Base-by-base conservation (phyloP, 2,888 invertebrate species). In the Harpalus rufipes region DNA sequence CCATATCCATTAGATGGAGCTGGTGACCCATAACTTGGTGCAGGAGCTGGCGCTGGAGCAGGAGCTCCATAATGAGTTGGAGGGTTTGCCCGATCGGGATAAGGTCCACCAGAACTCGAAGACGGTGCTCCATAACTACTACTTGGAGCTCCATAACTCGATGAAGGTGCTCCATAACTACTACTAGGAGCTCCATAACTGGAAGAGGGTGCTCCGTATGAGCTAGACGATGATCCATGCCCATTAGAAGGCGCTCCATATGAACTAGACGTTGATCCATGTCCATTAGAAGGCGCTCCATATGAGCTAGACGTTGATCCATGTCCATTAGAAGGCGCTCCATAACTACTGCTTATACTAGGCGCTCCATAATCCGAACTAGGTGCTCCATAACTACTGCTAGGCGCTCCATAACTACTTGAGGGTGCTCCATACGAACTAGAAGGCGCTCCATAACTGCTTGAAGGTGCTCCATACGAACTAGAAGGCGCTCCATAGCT, bases 391-490 rank as follows among this genome's bases (percentile, higher is more conserved):
- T 81, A 81, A 58, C 68, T 68, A 5, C 39, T 16, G 16, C n/a
- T 41, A 41, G 84, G 84, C 7, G 84, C 65, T 0, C 84, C 78
- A 18, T 83, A 83, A n/a, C 61, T 76, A 14, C 25, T 21, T 2
- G 25, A 25, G 12, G 84, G 84, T 14, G 84, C 65, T 7, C 68
- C 68, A 39, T 39, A 39, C 10, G 74, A 41, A 41, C 58, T 44
- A 6, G 63, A 41, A 0, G 84, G 84, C 0, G 84, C 65, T 7
- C 81, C 81, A 32, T 81, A 81, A 5, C 39, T 16, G 32, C 25
- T 61, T 18, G 78, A 65, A 41, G 84, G 84, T 8, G 84, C 65
- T n/a, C 83, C 83, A 41, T 83, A 83, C 7, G 61, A 61, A 59
- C 59, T 59, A 0, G 16, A 16, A 0, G 79, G 79, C 12, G 68